phyloP scores from a whole-genome alignment of 2,113 vertebrate genomes.

The Calonectris borealis region DNA sequence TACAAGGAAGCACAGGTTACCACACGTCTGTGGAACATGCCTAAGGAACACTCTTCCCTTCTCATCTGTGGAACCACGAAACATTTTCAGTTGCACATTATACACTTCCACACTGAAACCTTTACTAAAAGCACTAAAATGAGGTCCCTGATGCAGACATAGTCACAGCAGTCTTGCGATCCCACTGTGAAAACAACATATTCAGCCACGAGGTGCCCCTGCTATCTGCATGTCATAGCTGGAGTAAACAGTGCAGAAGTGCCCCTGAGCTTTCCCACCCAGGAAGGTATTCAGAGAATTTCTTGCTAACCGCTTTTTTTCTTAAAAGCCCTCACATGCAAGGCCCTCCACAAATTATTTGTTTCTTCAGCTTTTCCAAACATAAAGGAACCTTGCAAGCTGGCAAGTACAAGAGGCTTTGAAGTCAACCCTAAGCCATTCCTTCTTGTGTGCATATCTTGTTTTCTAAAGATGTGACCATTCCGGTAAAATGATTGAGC shows the following conservation, averaged over 20 bases:
- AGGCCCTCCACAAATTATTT: not conserved
- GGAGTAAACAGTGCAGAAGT: not conserved
- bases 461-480: not conserved
- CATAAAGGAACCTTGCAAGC: not conserved
- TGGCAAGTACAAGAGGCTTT: not conserved
- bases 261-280: not conserved
- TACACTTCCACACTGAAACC: not conserved
- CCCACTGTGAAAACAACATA: not conserved
- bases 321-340: not conserved
- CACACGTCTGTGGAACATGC: not conserved
- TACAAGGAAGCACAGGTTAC: not conserved
- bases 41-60: not conserved
- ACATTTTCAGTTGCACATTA: not conserved
- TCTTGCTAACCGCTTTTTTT: not conserved
- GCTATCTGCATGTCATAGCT: not conserved
- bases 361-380: not conserved
- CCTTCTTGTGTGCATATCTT: fast-evolving
- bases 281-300: not conserved
- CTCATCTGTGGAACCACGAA: not conserved
- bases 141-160: fast-evolving
- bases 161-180: not conserved
- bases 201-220: not conserved
- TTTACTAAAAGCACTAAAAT: not conserved
- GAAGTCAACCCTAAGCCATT: not conserved
- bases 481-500: not conserved